Conservation (phyloP, 2,113 vertebrate genomes). For the Equus przewalskii region DNA sequence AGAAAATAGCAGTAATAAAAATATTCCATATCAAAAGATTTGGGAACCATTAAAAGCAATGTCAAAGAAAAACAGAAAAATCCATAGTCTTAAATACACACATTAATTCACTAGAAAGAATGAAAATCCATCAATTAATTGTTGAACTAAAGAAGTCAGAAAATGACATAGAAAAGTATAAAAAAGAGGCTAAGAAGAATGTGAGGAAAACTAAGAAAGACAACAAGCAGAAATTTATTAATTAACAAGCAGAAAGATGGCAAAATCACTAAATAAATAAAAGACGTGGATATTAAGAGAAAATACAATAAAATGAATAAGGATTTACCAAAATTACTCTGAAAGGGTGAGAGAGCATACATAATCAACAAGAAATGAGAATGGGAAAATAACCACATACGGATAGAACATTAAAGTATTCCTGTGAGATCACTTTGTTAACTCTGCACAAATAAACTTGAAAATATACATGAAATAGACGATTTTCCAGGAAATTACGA, state of each 20-base stretch:
- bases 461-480: neutral
- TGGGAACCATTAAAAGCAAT: neutral
- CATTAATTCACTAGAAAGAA: neutral
- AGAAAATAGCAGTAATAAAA: neutral
- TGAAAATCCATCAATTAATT: neutral
- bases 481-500: neutral
- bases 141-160: neutral
- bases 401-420: neutral
- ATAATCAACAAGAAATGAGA: neutral
- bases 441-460: neutral
- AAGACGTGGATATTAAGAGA: neutral
- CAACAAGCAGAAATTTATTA: neutral
- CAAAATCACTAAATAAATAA: neutral
- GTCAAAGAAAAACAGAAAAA: neutral
- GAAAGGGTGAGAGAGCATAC: neutral
- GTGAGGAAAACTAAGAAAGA: neutral
- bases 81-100: neutral
- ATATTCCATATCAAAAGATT: neutral
- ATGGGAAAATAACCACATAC: neutral
- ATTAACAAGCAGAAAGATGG: neutral
- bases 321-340: neutral
- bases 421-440: neutral
- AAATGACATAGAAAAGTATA: neutral
- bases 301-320: constrained; percentile 7
- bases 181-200: neutral